Evolutionary conservation across 2,797 vertebrate genomes (phyloP), one percentile per base, ranked within the genome.

Genomic region (Setipinna tenuifilis): DNA sequence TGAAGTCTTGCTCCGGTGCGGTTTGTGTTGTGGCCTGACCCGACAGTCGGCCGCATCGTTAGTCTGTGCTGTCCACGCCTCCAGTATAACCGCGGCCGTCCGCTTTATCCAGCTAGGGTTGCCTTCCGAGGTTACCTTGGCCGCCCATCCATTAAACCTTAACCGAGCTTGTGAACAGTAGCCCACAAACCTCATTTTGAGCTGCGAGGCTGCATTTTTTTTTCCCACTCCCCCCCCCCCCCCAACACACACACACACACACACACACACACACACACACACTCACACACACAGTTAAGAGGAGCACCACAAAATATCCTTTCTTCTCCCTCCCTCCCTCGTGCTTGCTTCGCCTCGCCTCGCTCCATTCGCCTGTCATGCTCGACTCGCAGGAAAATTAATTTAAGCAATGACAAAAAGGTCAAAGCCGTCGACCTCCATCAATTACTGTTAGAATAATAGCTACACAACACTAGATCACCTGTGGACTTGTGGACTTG

Each of bases 361-460:
- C 35, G 19, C 35, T 54, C 71, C 31, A 6, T 17, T 78, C 71
- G 17, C 19, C 71, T 78, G 17, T 78, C 71, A 78, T 44, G 71
- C 17, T 44, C 17, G 31, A 78, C 4, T 78, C 35, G 82, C 80
- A 84, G 58, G 68, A 44, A 84, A 86, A 87, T 83, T 59, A 48
- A 68, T 85, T 89, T 87, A 57, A 84, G 61, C 86, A 85, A 89
- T 85, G 86, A 85, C 44, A 16, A 86, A 71, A 84, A 61, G 59
- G 28, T 89, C 82, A 58, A 58, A 85, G 0, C 25, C 58, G 57
- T 83, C 82, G 78, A 84, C 84, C 80, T 19, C 54, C 61, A 41
- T 81, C 68, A 44, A n/a, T 86, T 84, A 85, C 82, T 6, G 44
- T 57, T 28, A n/a, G 81, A 57, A 89, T 78, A 78, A 78, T 19